Evolutionary conservation across 2,797 vertebrate genomes (phyloP), one percentile per base, ranked within the genome.

Genomic region (Novumbra hubbsi): DNA sequence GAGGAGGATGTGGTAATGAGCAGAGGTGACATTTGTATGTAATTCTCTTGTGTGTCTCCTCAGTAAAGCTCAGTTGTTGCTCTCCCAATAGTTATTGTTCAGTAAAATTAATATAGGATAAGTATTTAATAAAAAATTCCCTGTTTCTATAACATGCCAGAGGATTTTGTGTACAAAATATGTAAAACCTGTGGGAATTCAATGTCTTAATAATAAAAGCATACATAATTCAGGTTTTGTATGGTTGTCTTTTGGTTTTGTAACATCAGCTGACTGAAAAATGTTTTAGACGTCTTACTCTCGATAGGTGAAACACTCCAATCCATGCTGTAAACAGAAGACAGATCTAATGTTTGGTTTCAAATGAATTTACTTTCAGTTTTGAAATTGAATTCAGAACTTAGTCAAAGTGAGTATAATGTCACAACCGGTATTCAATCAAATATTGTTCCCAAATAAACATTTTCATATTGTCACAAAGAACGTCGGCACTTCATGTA

Each of bases 371-470:
- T 91, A 90, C 87, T 89, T 91, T 80, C 85, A 87, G 80, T 93
- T 90, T 87, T 73, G 86, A 81, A 76, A 92, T 89, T 87, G 72
- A 88, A 90, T 90, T 88, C 86, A 90, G 89, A 90, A 91, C 75
- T 86, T 86, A 86, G 85, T 88, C 79, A 92, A 88, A 91, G 81
- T 88, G 87, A 87, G 91, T 77, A 87, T 82, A 90, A 88, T 84
- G 84, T 83, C 86, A 87, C 86, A 85, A 85, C 83, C 77, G 74
- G 88, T 86, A 83, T 80, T 84, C 80, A 78, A 85, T 81, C 85
- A 84, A 80, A 86, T 80, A 80, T 81, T 82, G 91, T 88, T 90
- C 90, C 91, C 93, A 94, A 94, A 95, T 90, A 93, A 92, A 94
- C 91, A 88, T 86, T 95, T 81, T 86, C 66, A 83, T 84, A 85